A percentile compares a stretch with the other conserved stretches of the same genome.
phyloP scores from a whole-genome alignment of 2,888 invertebrate genomes.

The Bursaphelenchus okinawaensis region DNA sequence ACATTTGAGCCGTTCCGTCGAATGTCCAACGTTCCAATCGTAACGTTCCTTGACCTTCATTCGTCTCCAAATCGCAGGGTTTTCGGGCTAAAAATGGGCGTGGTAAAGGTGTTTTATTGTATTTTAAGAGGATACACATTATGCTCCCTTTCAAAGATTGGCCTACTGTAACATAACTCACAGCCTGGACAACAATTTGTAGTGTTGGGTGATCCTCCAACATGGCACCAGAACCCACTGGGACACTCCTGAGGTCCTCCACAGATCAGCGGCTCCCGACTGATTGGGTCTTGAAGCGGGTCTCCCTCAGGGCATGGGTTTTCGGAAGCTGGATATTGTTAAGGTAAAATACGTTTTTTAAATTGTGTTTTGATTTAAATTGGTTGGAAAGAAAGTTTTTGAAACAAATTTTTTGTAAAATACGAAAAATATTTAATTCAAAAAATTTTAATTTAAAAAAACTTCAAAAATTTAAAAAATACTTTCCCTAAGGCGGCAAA shows the following conservation, averaged over 20 bases:
- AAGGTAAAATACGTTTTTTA: too few species aligned
- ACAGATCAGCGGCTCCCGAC: constrained; percentile 51
- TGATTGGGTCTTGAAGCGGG: constrained; percentile 40
- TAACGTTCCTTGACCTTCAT: constrained; percentile 42
- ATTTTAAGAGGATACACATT: too few species aligned
- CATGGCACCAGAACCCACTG: constrained; percentile 53
- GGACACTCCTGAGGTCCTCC: constrained; percentile 50
- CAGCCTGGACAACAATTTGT: constrained; percentile 57
- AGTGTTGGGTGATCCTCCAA: constrained; percentile 50
- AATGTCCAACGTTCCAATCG: constrained; percentile 52
- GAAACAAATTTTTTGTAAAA: too few species aligned
- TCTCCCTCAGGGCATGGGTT: constrained; percentile 55
- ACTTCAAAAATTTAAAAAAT: background rate
- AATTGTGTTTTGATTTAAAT: background rate
- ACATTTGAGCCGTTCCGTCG: constrained; percentile 31
- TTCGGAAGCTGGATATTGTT: constrained; percentile 19
- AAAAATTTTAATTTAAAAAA: background rate
- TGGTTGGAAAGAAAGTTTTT: background rate
- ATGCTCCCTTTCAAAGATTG: too few species aligned
- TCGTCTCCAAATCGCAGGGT: constrained; percentile 42
- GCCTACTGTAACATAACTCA: constrained; percentile 35
- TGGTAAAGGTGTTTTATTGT: background rate
- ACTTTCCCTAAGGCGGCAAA: background rate
- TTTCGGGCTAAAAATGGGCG: constrained; percentile 35
- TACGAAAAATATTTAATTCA: background rate